A percentile compares a stretch with the other conserved stretches of the same genome.
Evolutionary conservation across 2,888 invertebrate species (phyloP).

Genomic region (Andrena haemorrhoa): DNA sequence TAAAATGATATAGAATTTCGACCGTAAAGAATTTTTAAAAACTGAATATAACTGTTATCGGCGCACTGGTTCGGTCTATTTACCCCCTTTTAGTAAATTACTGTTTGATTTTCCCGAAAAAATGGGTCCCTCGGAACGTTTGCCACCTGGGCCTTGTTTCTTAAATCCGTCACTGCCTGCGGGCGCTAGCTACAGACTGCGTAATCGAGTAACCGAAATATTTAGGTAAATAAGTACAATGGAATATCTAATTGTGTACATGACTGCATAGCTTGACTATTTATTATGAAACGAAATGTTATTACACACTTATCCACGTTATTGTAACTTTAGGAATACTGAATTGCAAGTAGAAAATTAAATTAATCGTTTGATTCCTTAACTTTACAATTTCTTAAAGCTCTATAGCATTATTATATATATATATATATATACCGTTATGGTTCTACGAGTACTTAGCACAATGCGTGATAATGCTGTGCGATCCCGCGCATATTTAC

Average conservation of each 20-base stretch:
- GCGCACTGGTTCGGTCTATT: too few species aligned
- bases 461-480: not conserved
- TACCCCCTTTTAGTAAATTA: too few species aligned
- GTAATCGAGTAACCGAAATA: conserved; percentile 23
- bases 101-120: too few species aligned
- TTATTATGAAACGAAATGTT: conserved; percentile 67
- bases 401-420: too few species aligned
- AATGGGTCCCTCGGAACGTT: too few species aligned
- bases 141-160: too few species aligned
- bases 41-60: too few species aligned
- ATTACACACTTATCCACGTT: conserved; percentile 32
- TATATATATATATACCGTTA: conserved; percentile 7
- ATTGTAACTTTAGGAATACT: conserved; percentile 31
- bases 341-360: conserved; percentile 16
- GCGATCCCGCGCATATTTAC: not conserved
- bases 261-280: conserved; percentile 48
- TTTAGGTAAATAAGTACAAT: conserved; percentile 40
- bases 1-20: too few species aligned
- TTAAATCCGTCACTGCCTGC: not conserved
- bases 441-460: conserved; percentile 21
- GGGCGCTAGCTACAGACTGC: not conserved
- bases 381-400: conserved; percentile 10
- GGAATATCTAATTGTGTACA: conserved; percentile 45
- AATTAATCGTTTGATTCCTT: not conserved
- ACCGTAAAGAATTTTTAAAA: too few species aligned